Evolutionary conservation across 2,888 invertebrate genomes (phyloP), one percentile per base, ranked within the genome.

Genomic region (Tetramorium bicarinatum): DNA sequence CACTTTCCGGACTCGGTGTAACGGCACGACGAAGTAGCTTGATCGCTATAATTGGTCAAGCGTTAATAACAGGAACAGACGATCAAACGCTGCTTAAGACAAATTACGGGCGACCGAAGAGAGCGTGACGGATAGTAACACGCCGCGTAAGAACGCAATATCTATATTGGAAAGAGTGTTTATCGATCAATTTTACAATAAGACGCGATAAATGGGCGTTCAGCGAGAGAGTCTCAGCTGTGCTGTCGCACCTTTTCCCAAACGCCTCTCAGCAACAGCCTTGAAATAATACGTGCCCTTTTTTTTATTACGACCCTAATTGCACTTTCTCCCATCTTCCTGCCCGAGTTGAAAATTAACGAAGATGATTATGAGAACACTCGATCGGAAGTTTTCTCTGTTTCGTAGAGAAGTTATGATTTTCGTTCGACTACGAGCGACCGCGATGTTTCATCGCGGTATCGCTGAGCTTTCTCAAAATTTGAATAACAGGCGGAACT

Each of bases 31-130:
- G 21, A 49, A 38, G n/a, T 69, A 52, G 25, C 21, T 21, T 9
- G 52, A 74, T 81, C 62, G 62, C 74, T 54, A 41, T 81, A 74
- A 81, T 74, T 71, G 74, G 41, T 81, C 52, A 81, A 62, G 52
- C 62, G 41, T 49, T 81, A 81, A 81, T 74, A 74, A 64, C 15
- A 61, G 74, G 52, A 69, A 67, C 44, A 9, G 21, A 18, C 18
- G 47, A 49, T 71, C 54, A 21, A 52, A 62, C 18, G 29, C 61
- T 54, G 61, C 25, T 77, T 41, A 52, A 54, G 54, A 66, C 29
- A 75, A 41, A 82, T 62, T 75, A 44, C 54, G 44, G 52, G 15
- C 47, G 62, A 75, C 47, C 34, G 54, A 41, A 44, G 62, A 52
- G 47, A 81, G 61, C 38, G 54, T 56, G 25, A 71, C 54, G 52